Evolutionary conservation across 2,888 invertebrate genomes (phyloP), one percentile per base, ranked within the genome.

Genomic region (Pollenia angustigena): DNA sequence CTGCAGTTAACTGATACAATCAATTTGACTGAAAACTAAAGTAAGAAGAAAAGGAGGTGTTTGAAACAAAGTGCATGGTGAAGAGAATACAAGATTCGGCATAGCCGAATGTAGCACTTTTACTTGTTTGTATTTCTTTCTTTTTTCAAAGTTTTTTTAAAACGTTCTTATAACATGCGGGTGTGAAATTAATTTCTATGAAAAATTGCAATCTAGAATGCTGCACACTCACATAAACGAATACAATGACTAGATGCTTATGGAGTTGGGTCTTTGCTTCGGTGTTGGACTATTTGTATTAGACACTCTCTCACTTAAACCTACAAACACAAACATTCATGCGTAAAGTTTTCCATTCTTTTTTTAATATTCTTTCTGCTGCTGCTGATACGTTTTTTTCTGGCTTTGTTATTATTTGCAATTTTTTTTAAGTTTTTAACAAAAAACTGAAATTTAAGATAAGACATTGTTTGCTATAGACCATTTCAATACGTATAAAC

Each of bases 191-290:
- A 79, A 84, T 84, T 84, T 84, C 72, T 79, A 84, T 84, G 75
- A 85, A 85, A 85, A 85, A 85, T 85, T 80, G 85, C 80, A 75
- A 85, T 80, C 75, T 85, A 54, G 75, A 85, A 56, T 85, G 68
- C 80, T 80, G 79, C 85, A 85, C 54, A 75, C 75, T 69, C 66
- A 56, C 83, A 60, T 32, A 8, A 14, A 71, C 52, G 71, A 46
- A 62, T 52, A 46, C 44, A 68, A 40, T 74, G 42, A 4, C 54
- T 23, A 11, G 32, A 32, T 58, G 44, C 79, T 69, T 2, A 23
- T 40, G 32, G 56, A 50, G n/a, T 54, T 52, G 58, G 44, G 60
- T 69, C 12, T 58, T 76, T 75, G 66, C 48, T 74, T 60, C 12
- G n/a, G 12, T 16, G 18, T 72, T 64, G 14, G 58, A 50, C 44